These are phyloP conservation scores for Papilio xuthus DNA, from an alignment of 1,140 invertebrate species.

Conservation along the genomic window DNA sequence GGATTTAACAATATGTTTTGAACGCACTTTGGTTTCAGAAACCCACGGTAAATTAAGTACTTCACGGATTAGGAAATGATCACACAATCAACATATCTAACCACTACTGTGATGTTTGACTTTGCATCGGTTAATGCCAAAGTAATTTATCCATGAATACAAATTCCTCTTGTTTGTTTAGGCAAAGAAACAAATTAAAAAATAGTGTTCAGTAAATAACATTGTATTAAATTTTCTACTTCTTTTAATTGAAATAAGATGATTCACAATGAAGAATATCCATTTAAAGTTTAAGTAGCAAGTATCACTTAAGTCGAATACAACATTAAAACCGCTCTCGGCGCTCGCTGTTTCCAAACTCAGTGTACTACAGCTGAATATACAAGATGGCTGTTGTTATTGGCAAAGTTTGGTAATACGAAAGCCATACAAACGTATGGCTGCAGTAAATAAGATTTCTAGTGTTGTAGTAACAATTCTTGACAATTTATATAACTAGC, in stretches of 20 bases:
- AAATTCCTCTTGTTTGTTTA: not conserved
- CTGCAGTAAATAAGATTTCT: constrained; percentile 4
- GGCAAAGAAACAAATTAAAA: not conserved
- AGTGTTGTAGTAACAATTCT: not conserved
- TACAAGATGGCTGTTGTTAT: constrained; percentile 61
- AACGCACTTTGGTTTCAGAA: no score
- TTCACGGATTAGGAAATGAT: not conserved
- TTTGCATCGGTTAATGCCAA: constrained; percentile 16
- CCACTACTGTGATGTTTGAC: not conserved
- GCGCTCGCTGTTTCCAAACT: not conserved
- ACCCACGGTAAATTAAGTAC: no score
- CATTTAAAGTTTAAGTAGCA: constrained; percentile 20
- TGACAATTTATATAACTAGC: not conserved
- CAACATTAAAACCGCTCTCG: not conserved
- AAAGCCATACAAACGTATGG: constrained; percentile 35
- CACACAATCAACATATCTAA: not conserved
- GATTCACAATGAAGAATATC: not conserved
- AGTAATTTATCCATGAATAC: not conserved
- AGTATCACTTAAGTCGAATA: constrained; percentile 20
- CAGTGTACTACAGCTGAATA: constrained; percentile 58
- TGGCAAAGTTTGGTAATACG: constrained; percentile 58
- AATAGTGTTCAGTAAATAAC: not conserved
- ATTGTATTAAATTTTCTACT: not conserved
- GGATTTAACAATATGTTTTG: no score
- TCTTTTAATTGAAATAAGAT: not conserved